Evolutionary conservation across 64 coral and sea anemone species (phyloP), one percentile per base, ranked within the genome.

Genomic region (Anthopleura sola): DNA sequence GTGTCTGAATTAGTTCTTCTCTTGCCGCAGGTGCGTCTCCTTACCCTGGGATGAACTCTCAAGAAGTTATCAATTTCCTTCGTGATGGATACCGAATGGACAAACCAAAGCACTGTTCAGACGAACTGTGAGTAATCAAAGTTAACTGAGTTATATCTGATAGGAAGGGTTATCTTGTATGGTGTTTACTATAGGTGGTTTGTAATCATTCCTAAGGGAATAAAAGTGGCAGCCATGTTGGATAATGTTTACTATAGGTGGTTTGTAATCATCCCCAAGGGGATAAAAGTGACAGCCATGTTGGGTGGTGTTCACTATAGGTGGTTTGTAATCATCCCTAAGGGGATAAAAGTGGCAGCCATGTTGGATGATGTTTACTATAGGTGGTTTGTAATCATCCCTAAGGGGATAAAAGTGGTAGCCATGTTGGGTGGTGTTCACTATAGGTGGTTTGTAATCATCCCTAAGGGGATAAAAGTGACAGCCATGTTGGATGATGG

Each of bases 1-100:
- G 49, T 51, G 11, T 53, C 12, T 62, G 58, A 44, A 44, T 44
- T 6, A 3, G 40, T 44, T 2, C 2, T 62, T 62, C 58, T 62
- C 11, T 26, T 62, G 24, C 16, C 66, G 13, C 53, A 99, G 97
- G 97, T 29, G 97, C 97, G 9, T 99, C 97, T 36, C 97, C 97
- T 0, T 99, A 99, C 54, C 97, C 97, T 21, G 97, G 97, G 3
- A 99, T 99, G 97, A 99, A 95, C 79, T 99, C 97, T 26, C 97
- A 99, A 75, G 97, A 99, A 83, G 97, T 99, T 14, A 92, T 99
- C 12, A 99, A 92, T 31, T 99, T 99, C 44, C 90, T 99, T 48
- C 97, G 93, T 66, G 93, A 99, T 34, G 90, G 90, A 11, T 95
- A 95, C 32, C 90, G 97, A 21, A 99, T 99, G 97, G 97, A 99